phyloP scores from a whole-genome alignment of 1,140 invertebrate species.

The Drosophila seguyi region DNA sequence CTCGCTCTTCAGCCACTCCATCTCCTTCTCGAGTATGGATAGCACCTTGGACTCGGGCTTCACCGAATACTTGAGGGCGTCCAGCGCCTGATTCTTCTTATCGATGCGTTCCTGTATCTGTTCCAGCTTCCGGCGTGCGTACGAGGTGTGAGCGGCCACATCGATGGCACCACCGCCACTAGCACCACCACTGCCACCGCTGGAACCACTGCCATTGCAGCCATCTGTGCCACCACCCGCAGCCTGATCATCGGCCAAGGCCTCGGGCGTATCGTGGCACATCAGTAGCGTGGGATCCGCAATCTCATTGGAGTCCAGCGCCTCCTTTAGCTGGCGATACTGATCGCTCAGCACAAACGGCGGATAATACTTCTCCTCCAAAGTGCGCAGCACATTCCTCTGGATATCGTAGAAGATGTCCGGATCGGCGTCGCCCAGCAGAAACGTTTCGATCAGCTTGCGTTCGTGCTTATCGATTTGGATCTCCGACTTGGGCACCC shows the following conservation, averaged over 20 bases:
- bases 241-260: conserved; percentile 75
- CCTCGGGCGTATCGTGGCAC: conserved; percentile 43
- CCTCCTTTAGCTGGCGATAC: conserved; percentile 91
- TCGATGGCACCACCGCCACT: conserved; percentile 86
- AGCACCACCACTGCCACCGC: conserved; percentile 81
- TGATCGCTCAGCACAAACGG: conserved; percentile 94
- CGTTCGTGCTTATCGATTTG: conserved; percentile 87
- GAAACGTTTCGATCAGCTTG: conserved; percentile 94
- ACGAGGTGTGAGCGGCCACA: conserved; percentile 93
- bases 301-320: conserved; percentile 89
- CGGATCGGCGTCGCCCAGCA: conserved; percentile 92
- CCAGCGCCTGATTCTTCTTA: conserved; percentile 92
- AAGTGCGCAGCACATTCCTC: conserved; percentile 90
- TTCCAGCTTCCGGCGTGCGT: conserved; percentile 92
- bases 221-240: conserved; percentile 72
- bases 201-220: conserved; percentile 27
- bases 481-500: conserved; percentile 91
- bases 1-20: conserved; percentile 92
- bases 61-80: conserved; percentile 90
- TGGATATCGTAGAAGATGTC: conserved; percentile 96
- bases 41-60: conserved; percentile 92
- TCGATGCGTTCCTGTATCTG: conserved; percentile 92
- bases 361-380: conserved; percentile 95
- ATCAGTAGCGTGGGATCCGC: conserved; percentile 81
- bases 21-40: conserved; percentile 91